Evolutionary conservation across 2,888 invertebrate species (phyloP), one percentile per base, ranked within the genome.

Genomic region (Pollenia angustigena): DNA sequence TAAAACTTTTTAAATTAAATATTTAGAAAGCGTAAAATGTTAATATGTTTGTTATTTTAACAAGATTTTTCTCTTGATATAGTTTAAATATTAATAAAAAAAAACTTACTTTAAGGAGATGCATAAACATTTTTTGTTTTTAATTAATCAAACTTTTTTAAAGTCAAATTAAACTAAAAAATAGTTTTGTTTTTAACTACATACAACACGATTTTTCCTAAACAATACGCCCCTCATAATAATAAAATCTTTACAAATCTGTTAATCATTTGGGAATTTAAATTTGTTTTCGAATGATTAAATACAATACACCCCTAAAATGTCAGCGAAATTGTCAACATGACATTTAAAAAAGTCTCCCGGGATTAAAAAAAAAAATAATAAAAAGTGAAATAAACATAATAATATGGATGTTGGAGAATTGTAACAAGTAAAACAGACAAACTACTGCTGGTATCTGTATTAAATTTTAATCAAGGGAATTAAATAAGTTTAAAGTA

Each of bases 21-120:
- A 83, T 72, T 83, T 83, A 83, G 83, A 83, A 83, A 83, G 83
- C 82, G 82, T 82, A 82, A 82, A 75, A 82, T 52, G 16, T 44
- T 10, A 0, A 18, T 56, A 18, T 23, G 14, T 50, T 9, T 48
- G 66, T 48, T 23, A 6, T 44, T 72, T 8, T 58, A 18, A n/a
- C 18, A 64, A 64, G 2, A 9, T 75, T 42, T 18, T 52, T 12
- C 0, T n/a, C 40, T 42, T 54, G 54, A 32, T 6, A 72, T 46
- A 74, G 16, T 16, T 50, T 60, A 40, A 18, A 60, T n/a, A 40
- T 42, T 62, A 18, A 40, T 14, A 50, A 52, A 50, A 52, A 60
- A 58, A n/a, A 62, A 58, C 32, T 7, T 14, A 18, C 18, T 0
- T 11, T 1, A 11, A 18, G 11, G 11, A 56, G 8, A 23, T 18